A percentile compares a stretch with the other conserved stretches of the same genome.
phyloP scores from a whole-genome alignment of 2,113 vertebrate genomes.

The Grammomys surdaster region DNA sequence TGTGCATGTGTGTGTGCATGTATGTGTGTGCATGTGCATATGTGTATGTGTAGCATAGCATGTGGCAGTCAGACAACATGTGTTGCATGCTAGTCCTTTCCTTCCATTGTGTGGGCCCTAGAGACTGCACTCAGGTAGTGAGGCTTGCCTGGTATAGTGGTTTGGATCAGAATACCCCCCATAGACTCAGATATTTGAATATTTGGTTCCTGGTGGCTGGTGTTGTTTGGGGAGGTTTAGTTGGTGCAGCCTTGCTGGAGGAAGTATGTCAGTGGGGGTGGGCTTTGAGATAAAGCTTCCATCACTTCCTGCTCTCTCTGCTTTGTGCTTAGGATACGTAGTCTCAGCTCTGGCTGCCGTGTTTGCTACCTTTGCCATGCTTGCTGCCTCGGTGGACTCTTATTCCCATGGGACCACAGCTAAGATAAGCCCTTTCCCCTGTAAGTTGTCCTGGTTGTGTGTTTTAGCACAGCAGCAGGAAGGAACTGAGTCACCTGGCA shows the following conservation, averaged over 20 bases:
- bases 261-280: background rate
- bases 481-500: background rate
- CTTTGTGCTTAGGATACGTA: background rate
- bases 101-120: background rate
- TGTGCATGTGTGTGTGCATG: no score
- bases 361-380: background rate
- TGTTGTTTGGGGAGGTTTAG: background rate
- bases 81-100: background rate
- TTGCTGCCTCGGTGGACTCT: background rate
- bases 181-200: background rate
- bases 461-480: background rate
- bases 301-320: background rate
- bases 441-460: background rate
- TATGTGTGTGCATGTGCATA: no score
- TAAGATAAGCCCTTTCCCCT: background rate
- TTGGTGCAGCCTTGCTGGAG: background rate
- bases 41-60: background rate
- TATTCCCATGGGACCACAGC: background rate
- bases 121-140: background rate
- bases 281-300: background rate
- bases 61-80: background rate
- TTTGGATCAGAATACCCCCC: no score
- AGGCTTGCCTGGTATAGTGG: background rate
- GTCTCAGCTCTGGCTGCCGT: background rate
- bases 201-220: background rate